These are phyloP conservation scores for Drosophila hamatofila DNA, from an alignment of 2,888 invertebrate species.

Conservation along the genomic window DNA sequence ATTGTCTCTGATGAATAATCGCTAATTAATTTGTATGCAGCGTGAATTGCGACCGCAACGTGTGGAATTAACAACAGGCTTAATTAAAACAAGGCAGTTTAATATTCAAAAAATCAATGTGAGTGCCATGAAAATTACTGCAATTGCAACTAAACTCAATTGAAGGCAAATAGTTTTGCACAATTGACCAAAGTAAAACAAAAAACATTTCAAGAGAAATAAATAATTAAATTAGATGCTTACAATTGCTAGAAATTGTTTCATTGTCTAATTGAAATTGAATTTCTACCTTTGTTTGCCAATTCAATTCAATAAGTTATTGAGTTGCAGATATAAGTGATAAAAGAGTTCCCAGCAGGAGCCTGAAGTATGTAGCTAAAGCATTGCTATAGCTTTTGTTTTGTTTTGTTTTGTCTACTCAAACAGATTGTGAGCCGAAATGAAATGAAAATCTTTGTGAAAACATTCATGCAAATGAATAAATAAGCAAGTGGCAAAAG, in stretches of 20 bases:
- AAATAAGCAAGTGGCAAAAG: conserved; percentile 65
- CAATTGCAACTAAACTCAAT: not conserved
- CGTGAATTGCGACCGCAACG: conserved; percentile 8
- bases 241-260: not conserved
- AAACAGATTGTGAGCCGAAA: conserved; percentile 37
- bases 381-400: not conserved
- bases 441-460: conserved; percentile 73
- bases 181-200: not conserved
- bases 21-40: conserved; percentile 37
- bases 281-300: not conserved
- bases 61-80: not conserved
- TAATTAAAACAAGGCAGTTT: not conserved
- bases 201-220: not conserved
- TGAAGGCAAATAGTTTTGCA: not conserved
- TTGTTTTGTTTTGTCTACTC: not conserved
- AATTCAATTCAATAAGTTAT: conserved; percentile 3
- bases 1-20: conserved; percentile 20
- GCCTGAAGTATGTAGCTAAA: not conserved
- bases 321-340: not conserved
- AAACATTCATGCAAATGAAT: conserved; percentile 77
- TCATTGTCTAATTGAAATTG: conserved; percentile 1
- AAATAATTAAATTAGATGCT: not conserved
- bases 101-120: not conserved
- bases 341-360: not conserved
- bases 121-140: not conserved